These are phyloP conservation scores for Sphaerolaimus hirsutus DNA, from an alignment of 2,888 invertebrate species.

Conservation along the genomic window DNA sequence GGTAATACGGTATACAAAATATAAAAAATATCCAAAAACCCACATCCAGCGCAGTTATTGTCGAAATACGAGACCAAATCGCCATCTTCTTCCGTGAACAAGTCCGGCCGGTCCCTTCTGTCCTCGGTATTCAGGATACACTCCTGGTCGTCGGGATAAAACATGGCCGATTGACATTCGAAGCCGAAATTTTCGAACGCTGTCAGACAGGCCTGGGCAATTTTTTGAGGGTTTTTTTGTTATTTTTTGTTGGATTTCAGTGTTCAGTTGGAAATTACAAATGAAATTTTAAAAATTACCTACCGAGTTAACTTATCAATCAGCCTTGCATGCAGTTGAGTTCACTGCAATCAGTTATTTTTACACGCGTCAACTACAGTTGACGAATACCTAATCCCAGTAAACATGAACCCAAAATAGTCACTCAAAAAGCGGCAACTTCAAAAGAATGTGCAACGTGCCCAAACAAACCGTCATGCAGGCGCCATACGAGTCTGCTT, in stretches of 20 bases:
- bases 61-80: constrained; percentile 24
- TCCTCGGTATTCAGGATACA: constrained; percentile 24
- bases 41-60: constrained; percentile 25
- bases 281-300: background rate
- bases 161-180: constrained; percentile 25
- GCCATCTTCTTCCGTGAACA: constrained; percentile 21
- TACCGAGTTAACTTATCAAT: no score
- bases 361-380: no score
- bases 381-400: background rate
- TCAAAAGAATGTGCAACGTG: no score
- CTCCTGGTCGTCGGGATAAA: constrained; percentile 21
- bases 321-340: no score
- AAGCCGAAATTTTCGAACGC: constrained; percentile 21
- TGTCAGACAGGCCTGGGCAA: constrained; percentile 20
- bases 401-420: background rate
- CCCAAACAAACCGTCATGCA: background rate
- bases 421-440: background rate
- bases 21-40: constrained; percentile 5
- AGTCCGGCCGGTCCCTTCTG: constrained; percentile 12
- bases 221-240: background rate
- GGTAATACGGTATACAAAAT: background rate
- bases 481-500: constrained; percentile 16
- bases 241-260: background rate
- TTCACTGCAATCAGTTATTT: no score
- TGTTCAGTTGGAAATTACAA: background rate